These are phyloP conservation scores for Phoenicopterus ruber DNA, from an alignment of 2,113 vertebrate genomes.

Conservation along the genomic window DNA sequence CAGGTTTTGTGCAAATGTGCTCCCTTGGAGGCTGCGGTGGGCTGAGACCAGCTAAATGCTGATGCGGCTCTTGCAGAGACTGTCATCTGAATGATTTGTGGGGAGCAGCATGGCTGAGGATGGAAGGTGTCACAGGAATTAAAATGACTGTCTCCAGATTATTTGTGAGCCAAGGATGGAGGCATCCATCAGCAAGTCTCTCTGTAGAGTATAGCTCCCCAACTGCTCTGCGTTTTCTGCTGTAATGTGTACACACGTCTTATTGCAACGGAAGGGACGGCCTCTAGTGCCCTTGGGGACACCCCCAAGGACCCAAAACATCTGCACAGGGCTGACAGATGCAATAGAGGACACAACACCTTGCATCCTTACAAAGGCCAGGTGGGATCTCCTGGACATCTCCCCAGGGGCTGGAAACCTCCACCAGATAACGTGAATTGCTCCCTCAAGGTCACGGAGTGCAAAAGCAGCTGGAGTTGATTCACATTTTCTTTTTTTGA, in stretches of 20 bases:
- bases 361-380: neutral
- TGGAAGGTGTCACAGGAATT: constrained; percentile 16
- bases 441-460: neutral
- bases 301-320: neutral
- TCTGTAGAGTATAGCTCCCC: neutral
- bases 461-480: neutral
- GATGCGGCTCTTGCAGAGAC: neutral
- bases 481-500: neutral
- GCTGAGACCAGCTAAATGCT: neutral
- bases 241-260: neutral
- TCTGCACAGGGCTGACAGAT: neutral
- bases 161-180: neutral
- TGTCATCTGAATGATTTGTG: neutral
- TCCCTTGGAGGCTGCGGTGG: neutral
- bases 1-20: neutral
- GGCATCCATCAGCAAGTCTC: neutral
- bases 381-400: neutral
- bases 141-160: neutral
- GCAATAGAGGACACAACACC: neutral
- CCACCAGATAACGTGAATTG: neutral
- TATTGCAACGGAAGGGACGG: rapidly evolving
- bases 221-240: neutral
- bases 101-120: neutral
- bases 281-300: neutral
- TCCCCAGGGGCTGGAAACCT: neutral